Conservation (phyloP, 2,797 vertebrate species). For the Pygocentrus nattereri region DNA sequence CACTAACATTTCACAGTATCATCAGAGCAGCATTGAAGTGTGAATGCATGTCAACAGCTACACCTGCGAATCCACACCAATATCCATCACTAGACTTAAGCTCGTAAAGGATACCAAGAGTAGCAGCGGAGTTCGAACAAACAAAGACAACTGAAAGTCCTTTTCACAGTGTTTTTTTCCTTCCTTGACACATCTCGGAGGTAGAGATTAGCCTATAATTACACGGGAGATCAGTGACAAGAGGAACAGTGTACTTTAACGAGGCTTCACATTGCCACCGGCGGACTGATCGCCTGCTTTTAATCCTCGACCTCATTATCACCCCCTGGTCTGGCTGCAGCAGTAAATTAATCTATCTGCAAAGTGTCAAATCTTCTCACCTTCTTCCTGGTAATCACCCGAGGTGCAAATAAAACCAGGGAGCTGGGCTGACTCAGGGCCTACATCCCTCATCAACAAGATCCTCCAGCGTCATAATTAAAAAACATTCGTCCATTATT, state of each 20-base stretch:
- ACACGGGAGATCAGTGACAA: slow-evolving; percentile 76
- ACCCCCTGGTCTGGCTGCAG: slow-evolving; percentile 94
- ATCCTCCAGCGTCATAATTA: slow-evolving; percentile 71
- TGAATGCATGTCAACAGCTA: not conserved
- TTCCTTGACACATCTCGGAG: slow-evolving; percentile 55
- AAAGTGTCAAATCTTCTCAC: slow-evolving; percentile 95
- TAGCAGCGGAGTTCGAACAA: slow-evolving; percentile 27
- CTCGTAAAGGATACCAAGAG: slow-evolving; percentile 12
- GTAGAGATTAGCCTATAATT: slow-evolving; percentile 81
- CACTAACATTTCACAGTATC: not conserved
- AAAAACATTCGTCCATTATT: slow-evolving; percentile 68
- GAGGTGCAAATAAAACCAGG: slow-evolving; percentile 87
- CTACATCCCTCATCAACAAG: slow-evolving; percentile 72
- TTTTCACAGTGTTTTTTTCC: slow-evolving; percentile 3
- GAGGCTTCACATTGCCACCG: slow-evolving; percentile 81
- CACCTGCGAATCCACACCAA: not conserved
- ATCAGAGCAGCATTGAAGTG: not conserved
- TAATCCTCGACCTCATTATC: slow-evolving; percentile 99
- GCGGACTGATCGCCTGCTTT: slow-evolving; percentile 90
- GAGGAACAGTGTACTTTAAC: slow-evolving; percentile 81
- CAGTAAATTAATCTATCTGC: slow-evolving; percentile 97
- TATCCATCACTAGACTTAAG: not conserved
- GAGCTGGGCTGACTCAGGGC: slow-evolving; percentile 55
- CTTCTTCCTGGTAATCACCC: slow-evolving; percentile 90
- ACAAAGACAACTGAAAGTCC: slow-evolving; percentile 37